Evolutionary conservation across 2,797 vertebrate genomes (phyloP), one percentile per base, ranked within the genome.

Genomic region (Galagoides demidoff): DNA sequence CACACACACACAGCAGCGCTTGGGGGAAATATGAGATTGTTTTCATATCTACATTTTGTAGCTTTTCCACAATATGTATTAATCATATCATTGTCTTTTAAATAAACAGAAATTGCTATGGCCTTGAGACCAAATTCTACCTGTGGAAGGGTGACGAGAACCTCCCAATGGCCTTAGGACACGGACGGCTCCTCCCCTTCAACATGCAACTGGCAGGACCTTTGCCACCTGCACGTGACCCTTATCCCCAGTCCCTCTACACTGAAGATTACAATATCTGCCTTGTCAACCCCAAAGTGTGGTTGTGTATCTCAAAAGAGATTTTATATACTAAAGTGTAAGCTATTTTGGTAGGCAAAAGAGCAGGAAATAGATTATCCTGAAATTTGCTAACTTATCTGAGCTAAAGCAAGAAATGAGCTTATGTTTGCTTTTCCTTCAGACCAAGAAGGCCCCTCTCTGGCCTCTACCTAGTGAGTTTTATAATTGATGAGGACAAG

Each of bases 31-130:
- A 43, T 1, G 7, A 31, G 9, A 16, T 49, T 52, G 73, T 74
- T 52, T 79, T 52, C 34, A 63, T 52, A 61, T 25, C 64, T 64
- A 55, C 16, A 43, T 57, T 90, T 90, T 79, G 2, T 23, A 71
- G 61, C 63, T 84, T 94, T 94, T 63, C 71, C n/a, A 20, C 19
- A 95, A 11, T 57, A 20, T 52, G 7, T 27, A 74, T 55, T 59
- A 34, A 16, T 37, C 59, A 20, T 17, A 14, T 73, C 31, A 16
- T 61, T 37, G 25, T 49, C 11, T 59, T 87, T 93, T 71, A 68
- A 77, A 43, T 49, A 55, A n/a, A 45, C 12, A n/a, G 43, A 43
- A 9, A 17, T 82, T 23, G 29, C 73, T 37, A 17, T 20, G 64
- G 11, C 7, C 52, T 79, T 71, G 49, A 52, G 78, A 59, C 14